phyloP scores from a whole-genome alignment of 2,113 vertebrate species.

The Isurus oxyrinchus region DNA sequence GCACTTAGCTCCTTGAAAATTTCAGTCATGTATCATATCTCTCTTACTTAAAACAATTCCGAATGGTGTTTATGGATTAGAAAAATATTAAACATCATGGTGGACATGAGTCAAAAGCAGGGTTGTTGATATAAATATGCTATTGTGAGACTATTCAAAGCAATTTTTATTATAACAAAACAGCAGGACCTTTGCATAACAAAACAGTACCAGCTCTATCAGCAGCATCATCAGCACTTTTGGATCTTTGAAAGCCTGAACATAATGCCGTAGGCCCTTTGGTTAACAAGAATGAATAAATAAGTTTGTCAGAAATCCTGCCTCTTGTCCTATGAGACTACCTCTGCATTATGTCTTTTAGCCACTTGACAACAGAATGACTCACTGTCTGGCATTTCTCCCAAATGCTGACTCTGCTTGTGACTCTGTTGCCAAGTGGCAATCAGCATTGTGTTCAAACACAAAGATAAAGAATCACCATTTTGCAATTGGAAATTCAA shows the following conservation, averaged over 20 bases:
- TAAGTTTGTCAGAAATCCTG: constrained; percentile 15
- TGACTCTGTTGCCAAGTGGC: constrained; percentile 9
- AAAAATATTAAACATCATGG: not conserved
- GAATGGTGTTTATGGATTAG: not conserved
- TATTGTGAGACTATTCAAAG: not conserved
- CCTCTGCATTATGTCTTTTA: not conserved
- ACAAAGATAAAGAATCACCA: constrained; percentile 17
- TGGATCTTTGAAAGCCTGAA: not conserved
- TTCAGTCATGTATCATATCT: not conserved
- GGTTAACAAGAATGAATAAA: not conserved
- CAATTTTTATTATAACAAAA: not conserved
- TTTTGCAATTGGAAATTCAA: not conserved
- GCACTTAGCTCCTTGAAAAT: not conserved
- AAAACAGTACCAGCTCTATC: not conserved
- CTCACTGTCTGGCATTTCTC: not conserved
- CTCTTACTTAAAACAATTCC: not conserved
- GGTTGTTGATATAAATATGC: not conserved
- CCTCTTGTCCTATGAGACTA: not conserved
- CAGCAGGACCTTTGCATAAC: not conserved
- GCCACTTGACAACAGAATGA: constrained; percentile 14
- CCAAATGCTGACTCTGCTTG: constrained; percentile 4
- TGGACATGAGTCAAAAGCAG: not conserved
- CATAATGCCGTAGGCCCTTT: not conserved
- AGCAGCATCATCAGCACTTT: not conserved
- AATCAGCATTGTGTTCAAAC: not conserved